Percentiles rank a stretch among this genome's conserved stretches.
phyloP scores from a whole-genome alignment of 2,113 vertebrate genomes.

The Microtus ochrogaster region DNA sequence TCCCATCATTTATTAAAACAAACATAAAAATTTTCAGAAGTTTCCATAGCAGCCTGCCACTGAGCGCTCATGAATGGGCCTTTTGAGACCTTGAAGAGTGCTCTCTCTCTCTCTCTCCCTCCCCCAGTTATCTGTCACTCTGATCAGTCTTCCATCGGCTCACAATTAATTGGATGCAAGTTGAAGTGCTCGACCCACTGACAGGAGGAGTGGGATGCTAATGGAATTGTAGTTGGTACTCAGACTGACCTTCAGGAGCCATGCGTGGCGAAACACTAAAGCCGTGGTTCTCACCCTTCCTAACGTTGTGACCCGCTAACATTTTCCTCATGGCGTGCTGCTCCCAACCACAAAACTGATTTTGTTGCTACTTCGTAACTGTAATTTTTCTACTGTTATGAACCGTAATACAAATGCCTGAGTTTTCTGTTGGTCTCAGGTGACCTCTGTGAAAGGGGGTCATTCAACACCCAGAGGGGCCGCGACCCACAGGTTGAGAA shows the following conservation, averaged over 20 bases:
- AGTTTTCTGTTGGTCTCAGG: background rate
- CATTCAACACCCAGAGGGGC: too few species aligned
- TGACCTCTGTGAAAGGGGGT: background rate
- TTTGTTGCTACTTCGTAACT: background rate
- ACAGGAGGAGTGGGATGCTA: background rate
- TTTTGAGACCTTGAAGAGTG: slow-evolving; percentile 42
- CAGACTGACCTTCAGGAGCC: slow-evolving; percentile 15
- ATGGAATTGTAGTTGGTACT: background rate
- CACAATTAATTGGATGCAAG: slow-evolving; percentile 24
- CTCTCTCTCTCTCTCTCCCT: slow-evolving; percentile 28
- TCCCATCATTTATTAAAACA: slow-evolving; percentile 55
- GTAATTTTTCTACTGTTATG: background rate
- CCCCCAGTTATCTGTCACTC: background rate
- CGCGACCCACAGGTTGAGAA: background rate
- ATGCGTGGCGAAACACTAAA: background rate
- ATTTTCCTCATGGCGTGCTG: too few species aligned
- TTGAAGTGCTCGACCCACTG: slow-evolving; percentile 3
- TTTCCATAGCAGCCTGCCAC: slow-evolving; percentile 53
- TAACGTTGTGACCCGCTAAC: background rate
- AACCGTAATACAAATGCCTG: background rate
- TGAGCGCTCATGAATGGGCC: slow-evolving; percentile 20
- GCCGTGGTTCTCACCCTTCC: background rate
- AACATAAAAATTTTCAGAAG: slow-evolving; percentile 37
- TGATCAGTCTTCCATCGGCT: slow-evolving; percentile 44
- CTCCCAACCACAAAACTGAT: background rate